These are phyloP conservation scores for Ailurus styani DNA, from an alignment of 2,113 vertebrate species.

Conservation along the genomic window DNA sequence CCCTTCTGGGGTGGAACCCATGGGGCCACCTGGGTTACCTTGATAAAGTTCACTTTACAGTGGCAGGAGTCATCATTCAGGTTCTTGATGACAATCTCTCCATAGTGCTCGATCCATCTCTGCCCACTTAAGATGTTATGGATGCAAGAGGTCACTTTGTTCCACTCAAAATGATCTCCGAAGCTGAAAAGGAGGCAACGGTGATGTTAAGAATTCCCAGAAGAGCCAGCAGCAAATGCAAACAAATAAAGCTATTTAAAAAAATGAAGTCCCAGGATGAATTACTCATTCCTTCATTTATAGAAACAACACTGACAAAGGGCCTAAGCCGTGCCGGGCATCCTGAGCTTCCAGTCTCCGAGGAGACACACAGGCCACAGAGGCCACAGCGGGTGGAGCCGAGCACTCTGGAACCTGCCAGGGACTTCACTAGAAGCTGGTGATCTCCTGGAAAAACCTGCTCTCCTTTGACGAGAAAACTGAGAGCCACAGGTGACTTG, in stretches of 20 bases:
- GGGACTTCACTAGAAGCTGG: neutral
- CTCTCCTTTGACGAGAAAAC: neutral
- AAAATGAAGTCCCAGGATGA: neutral
- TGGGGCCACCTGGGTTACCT: slow-evolving; percentile 80
- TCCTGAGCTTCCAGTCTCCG: neutral
- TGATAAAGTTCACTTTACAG: slow-evolving; percentile 96
- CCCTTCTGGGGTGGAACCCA: neutral
- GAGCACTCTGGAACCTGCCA: neutral
- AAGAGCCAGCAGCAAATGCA: neutral
- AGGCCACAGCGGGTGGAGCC: neutral
- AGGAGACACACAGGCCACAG: fast-evolving
- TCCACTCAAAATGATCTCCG: slow-evolving; percentile 97
- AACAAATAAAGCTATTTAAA: too few relatives aligned
- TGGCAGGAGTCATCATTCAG: slow-evolving; percentile 87
- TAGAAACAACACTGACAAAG: neutral
- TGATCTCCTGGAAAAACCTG: neutral
- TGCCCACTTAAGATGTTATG: slow-evolving; percentile 98
- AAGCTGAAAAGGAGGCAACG: slow-evolving; percentile 73
- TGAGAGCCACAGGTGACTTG: neutral
- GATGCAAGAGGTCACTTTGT: slow-evolving; percentile 98
- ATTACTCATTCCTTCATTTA: neutral
- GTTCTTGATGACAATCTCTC: slow-evolving; percentile 95
- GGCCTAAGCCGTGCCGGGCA: fast-evolving
- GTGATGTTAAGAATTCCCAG: fast-evolving
- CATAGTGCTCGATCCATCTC: slow-evolving; percentile 98